phyloP scores from a whole-genome alignment of 1,140 invertebrate species.

The Drosophila seguyi region DNA sequence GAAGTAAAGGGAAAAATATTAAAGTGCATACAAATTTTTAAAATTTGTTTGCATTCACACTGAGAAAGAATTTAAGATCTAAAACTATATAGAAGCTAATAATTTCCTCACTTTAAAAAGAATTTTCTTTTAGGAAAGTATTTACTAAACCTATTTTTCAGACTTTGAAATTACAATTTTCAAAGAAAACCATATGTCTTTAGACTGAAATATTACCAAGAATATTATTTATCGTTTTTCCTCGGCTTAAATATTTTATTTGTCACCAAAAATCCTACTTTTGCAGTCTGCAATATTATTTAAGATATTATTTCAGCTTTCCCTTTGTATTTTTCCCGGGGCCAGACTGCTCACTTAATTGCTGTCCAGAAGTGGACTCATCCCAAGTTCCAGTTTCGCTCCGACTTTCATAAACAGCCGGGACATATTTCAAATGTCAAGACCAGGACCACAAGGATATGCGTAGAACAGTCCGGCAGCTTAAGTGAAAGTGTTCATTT shows the following conservation, averaged over 20 bases:
- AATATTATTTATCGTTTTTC: slow-evolving; percentile 27
- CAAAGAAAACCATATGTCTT: no score
- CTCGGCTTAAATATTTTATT: not conserved
- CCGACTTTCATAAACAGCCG: slow-evolving; percentile 54
- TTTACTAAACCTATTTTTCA: not conserved
- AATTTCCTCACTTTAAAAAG: not conserved
- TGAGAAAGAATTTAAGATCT: not conserved
- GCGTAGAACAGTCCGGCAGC: slow-evolving; percentile 18
- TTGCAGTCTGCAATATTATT: not conserved
- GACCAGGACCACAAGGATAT: not conserved
- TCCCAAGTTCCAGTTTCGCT: not conserved
- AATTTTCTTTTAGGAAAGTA: no score
- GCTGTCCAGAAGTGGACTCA: slow-evolving; percentile 39
- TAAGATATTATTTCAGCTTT: slow-evolving; percentile 15
- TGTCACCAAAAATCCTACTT: not conserved
- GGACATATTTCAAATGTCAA: slow-evolving; percentile 76
- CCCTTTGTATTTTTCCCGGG: slow-evolving; percentile 9
- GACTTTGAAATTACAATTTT: not conserved
- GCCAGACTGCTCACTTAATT: slow-evolving; percentile 49
- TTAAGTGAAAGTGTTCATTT: slow-evolving; percentile 69
- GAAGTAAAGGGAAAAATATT: not conserved
- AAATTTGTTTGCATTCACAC: not conserved
- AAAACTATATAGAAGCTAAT: no score
- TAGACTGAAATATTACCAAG: no score
- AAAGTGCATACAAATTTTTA: not conserved